phyloP scores from a whole-genome alignment of 2,113 vertebrate genomes.

The Bothrops jararaca region DNA sequence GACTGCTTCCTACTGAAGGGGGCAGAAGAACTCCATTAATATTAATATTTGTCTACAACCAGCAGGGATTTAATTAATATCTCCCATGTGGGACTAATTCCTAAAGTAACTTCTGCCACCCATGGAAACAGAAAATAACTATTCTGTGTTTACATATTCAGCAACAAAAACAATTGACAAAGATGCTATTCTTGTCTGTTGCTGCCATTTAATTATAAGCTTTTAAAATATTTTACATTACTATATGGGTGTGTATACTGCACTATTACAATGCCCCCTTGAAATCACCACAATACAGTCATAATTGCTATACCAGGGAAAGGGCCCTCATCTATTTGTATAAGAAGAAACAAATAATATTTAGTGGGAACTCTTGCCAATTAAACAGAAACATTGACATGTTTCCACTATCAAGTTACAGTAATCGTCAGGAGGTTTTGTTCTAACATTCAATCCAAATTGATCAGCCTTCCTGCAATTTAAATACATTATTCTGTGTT shows the following conservation, averaged over 20 bases:
- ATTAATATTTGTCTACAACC: constrained; percentile 7
- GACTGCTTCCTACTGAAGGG: neutral
- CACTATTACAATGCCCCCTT: neutral
- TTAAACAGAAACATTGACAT: neutral
- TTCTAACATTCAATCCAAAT: neutral
- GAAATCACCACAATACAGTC: neutral
- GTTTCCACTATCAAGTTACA: neutral
- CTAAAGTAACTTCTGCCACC: constrained; percentile 20
- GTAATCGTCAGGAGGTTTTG: neutral
- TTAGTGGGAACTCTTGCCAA: neutral
- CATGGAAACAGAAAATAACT: constrained; percentile 31
- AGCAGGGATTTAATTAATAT: constrained; percentile 23
- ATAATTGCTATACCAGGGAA: neutral
- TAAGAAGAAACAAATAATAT: neutral
- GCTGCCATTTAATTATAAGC: neutral
- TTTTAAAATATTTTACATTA: neutral
- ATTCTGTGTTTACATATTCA: constrained; percentile 11
- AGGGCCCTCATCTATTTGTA: neutral
- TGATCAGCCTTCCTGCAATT: neutral
- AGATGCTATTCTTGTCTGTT: neutral
- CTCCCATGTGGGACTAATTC: neutral
- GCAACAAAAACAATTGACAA: constrained; percentile 20
- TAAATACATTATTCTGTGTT: neutral
- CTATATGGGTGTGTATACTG: neutral
- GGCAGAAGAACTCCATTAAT: neutral